Percentiles rank a stretch among this genome's conserved stretches.
Conservation (phyloP, 30 jellyfish, hydroid and myxozoan species). For the Calvadosia cruxmelitensis region DNA sequence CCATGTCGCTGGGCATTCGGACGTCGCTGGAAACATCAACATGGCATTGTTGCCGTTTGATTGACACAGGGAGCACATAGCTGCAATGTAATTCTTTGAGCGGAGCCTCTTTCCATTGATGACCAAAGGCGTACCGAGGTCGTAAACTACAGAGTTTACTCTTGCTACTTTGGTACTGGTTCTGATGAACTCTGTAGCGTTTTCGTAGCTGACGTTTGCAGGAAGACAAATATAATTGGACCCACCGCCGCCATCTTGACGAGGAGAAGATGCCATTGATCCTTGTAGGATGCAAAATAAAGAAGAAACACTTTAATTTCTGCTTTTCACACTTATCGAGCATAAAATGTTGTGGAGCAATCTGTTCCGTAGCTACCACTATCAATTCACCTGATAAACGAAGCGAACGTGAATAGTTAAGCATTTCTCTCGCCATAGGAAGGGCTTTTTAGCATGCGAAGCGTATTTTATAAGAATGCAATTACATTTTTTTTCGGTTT, state of each 20-base stretch:
- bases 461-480: too few species aligned
- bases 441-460: too few species aligned
- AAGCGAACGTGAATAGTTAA: too few species aligned
- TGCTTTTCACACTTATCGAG: not conserved
- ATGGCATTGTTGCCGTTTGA: not conserved
- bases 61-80: not conserved
- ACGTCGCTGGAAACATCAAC: not conserved
- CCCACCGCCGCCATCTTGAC: not conserved
- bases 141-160: not conserved
- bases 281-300: not conserved
- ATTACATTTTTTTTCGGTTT: too few species aligned
- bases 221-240: not conserved
- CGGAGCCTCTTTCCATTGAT: not conserved
- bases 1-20: not conserved
- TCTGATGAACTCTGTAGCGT: not conserved
- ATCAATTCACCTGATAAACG: too few species aligned
- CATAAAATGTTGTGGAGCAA: not conserved
- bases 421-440: not conserved
- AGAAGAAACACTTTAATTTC: not conserved
- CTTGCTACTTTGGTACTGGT: not conserved
- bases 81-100: not conserved
- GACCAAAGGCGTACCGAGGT: not conserved
- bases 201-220: not conserved
- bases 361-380: too few species aligned
- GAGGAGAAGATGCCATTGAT: not conserved